Evolutionary conservation across 2,797 vertebrate species (phyloP), one percentile per base, ranked within the genome.

Genomic region (Eidolon dupreanum): DNA sequence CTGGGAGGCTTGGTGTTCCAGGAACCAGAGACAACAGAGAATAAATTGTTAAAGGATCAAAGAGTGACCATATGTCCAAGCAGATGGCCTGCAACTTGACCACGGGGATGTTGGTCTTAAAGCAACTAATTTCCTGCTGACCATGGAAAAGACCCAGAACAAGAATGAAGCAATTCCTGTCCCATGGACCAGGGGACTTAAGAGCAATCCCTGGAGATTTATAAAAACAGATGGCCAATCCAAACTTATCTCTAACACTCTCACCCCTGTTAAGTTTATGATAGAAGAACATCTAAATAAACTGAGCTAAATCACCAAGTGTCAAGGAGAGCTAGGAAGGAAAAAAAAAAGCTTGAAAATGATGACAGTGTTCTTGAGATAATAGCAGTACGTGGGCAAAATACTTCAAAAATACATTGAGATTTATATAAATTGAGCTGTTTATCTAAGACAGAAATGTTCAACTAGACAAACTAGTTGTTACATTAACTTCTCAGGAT

Each of bases 21-120:
- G 55, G 86, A 36, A 68, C 57, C 61, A 82, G 75, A 91, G 31
- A 10, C 20, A 46, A 73, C 46, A 68, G 68, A 92, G 31, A 83
- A 86, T 81, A 93, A 63, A 88, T 51, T 79, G 33, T 43, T 90
- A 83, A 88, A 88, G 92, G 55, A 88, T 71, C 92, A 88, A 92
- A 89, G 87, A 87, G 46, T 51, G 28, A 86, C 71, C 46, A 31
- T 31, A 82, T 82, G 33, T 94, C 63, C 55, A 86, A 73, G 20
- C 68, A 85, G 65, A 95, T 33, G 83, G 55, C 51, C 51, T 92
- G 36, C 41, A 83, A 84, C 49, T 28, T 92, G 68, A 87, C 59
- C 51, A 63, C 43, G 10, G 31, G 17, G 26, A 55, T 73, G n/a
- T 12, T 26, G 8, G 57, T 82, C 68, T 71, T 84, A 86, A 82